Evolutionary conservation across 2,888 invertebrate species (phyloP).

Genomic region (Osmoderma eremita): DNA sequence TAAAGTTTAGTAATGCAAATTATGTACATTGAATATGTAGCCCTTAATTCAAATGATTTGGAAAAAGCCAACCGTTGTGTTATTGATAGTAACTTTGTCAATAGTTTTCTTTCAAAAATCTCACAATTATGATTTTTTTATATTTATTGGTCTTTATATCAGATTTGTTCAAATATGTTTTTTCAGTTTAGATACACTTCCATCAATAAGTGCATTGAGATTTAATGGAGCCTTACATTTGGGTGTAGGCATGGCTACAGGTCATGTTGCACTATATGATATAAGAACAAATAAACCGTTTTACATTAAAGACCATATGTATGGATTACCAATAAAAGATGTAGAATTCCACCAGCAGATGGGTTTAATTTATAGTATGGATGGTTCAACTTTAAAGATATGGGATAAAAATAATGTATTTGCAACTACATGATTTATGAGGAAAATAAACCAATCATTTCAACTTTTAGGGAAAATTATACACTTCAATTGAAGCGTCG

Average conservation of each 20-base stretch:
- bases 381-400: slow-evolving; percentile 86
- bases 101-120: too few relatives aligned
- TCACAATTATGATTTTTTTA: too few relatives aligned
- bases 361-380: slow-evolving; percentile 89
- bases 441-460: slow-evolving; percentile 5
- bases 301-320: slow-evolving; percentile 93
- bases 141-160: slow-evolving; percentile 30
- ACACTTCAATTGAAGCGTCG: slow-evolving; percentile 91
- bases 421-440: slow-evolving; percentile 55
- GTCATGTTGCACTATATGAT: slow-evolving; percentile 94
- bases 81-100: too few relatives aligned
- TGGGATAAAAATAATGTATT: slow-evolving; percentile 86
- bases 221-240: slow-evolving; percentile 79
- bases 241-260: slow-evolving; percentile 93
- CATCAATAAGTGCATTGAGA: slow-evolving; percentile 81
- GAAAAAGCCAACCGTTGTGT: too few relatives aligned
- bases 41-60: too few relatives aligned
- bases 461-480: slow-evolving; percentile 83
- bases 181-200: slow-evolving; percentile 72
- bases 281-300: slow-evolving; percentile 91
- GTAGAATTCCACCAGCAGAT: slow-evolving; percentile 85
- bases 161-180: slow-evolving; percentile 22
- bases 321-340: slow-evolving; percentile 89
- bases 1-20: too few relatives aligned
- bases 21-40: too few relatives aligned